Base-by-base conservation (phyloP, 2,888 invertebrate genomes). In the Meiosimyza platycephala region DNA sequence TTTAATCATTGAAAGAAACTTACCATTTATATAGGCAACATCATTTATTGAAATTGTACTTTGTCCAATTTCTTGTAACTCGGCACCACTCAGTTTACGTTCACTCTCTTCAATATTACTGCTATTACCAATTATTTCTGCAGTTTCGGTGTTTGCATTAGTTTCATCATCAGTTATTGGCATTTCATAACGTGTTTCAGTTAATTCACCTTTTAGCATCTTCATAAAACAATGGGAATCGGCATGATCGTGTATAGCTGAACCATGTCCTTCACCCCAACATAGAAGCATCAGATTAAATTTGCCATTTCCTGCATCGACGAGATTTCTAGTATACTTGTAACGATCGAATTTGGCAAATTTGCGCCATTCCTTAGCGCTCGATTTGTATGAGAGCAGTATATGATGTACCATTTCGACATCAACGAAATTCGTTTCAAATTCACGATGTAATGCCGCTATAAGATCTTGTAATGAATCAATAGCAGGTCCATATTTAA, bases 181-280 rank as follows among this genome's bases (percentile, higher is more conserved):
- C 79, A 79, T 80, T n/a, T 83, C 80, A 71, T 84, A 88, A 85
- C 90, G 89, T 74, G 95, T 92, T 90, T 98, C 98, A 67, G 91
- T 90, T 55, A 98, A 86, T 74, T 90, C 90, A 0, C 97, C 98
- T 75, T 94, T 92, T 0, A 98, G 89, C 76, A 96, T 91, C 88
- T 98, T 99, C 94, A 99, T 97, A 86, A 99, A 97, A 86, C 99
- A 99, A 85, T 99, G 98, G 0, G 98, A 93, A 82, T 98, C 91
- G 0, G 97, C 92, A 84, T 99, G 99, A 87, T 98, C 98, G 86
- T 99, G 99, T 78, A 99, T 97, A 12, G 95, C 93, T 0, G 98
- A 96, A 0, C 95, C 95, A 78, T 97, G 96, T 0, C 95, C 96
- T 84, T 97, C 96, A 22, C 97, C 96, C 99, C 99, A 99, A 88